These are phyloP conservation scores for Bergia puertoricense DNA, from an alignment of 92 coral and sea anemone species.

Conservation along the genomic window DNA sequence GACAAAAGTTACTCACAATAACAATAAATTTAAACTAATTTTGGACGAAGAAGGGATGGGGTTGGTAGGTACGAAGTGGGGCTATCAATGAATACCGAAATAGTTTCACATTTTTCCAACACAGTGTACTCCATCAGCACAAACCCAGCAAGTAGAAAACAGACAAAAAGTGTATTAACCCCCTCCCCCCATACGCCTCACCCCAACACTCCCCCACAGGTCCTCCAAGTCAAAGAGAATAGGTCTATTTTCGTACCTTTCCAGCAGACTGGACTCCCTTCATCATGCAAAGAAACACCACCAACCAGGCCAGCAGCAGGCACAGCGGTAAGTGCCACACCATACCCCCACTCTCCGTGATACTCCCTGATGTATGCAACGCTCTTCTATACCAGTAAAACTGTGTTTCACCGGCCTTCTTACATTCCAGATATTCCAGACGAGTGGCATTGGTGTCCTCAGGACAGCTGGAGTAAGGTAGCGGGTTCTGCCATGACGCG, in stretches of 20 bases:
- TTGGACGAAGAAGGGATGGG: no score
- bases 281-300: conserved; percentile 82
- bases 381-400: conserved; percentile 91
- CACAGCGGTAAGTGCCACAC: conserved; percentile 90
- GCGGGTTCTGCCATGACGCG: conserved; percentile 86
- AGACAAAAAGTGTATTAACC: background rate
- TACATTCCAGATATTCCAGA: conserved; percentile 60
- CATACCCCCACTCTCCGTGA: conserved; percentile 77
- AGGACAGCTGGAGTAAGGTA: conserved; percentile 80
- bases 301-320: conserved; percentile 75
- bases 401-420: conserved; percentile 77
- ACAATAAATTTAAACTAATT: no score
- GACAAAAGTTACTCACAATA: no score
- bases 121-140: no score
- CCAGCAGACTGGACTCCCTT: conserved; percentile 92
- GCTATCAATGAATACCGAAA: no score
- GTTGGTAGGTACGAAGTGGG: no score
- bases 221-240: background rate
- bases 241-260: conserved; percentile 57
- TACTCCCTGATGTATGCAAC: conserved; percentile 61
- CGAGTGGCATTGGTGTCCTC: conserved; percentile 45
- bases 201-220: background rate
- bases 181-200: background rate
- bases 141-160: no score
- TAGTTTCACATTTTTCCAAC: no score